Conservation (phyloP, 2,888 invertebrate species). For the Cheilosia impressa region DNA sequence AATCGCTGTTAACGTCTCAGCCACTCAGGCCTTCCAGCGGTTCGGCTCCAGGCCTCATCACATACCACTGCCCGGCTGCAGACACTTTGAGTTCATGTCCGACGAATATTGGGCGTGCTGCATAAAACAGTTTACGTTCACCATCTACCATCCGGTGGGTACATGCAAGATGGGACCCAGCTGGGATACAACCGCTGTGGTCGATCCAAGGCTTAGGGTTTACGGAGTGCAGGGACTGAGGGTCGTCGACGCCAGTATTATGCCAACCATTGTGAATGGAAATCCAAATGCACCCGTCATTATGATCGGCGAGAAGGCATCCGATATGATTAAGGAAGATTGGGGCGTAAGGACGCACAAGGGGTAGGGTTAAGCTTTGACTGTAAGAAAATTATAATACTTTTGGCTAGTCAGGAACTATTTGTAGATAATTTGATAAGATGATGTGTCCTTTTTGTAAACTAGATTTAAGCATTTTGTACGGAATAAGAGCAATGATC, state of each 20-base stretch:
- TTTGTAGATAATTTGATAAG: conserved; percentile 51
- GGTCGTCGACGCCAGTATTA: conserved; percentile 93
- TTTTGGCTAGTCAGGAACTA: conserved; percentile 68
- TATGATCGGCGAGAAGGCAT: conserved; percentile 95
- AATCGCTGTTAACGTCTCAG: conserved; percentile 91
- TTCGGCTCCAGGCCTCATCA: conserved; percentile 91
- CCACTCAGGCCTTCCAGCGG: conserved; percentile 90
- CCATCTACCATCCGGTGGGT: conserved; percentile 93
- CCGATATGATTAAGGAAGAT: conserved; percentile 95
- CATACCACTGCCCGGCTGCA: conserved; percentile 93
- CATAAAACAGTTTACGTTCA: conserved; percentile 91
- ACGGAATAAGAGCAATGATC: conserved; percentile 21
- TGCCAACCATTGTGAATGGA: conserved; percentile 94
- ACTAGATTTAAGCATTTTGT: conserved; percentile 16
- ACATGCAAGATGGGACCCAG: conserved; percentile 95
- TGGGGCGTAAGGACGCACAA: conserved; percentile 85
- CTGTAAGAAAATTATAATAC: conserved; percentile 28
- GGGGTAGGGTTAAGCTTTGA: conserved; percentile 23
- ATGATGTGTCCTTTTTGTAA: conserved; percentile 35
- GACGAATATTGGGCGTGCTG: conserved; percentile 95
- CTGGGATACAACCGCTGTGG: conserved; percentile 90
- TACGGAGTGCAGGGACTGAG: conserved; percentile 91
- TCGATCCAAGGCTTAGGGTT: conserved; percentile 90
- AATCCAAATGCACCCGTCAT: conserved; percentile 95
- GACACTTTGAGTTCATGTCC: conserved; percentile 88